Percentiles rank a stretch among this genome's conserved stretches.
phyloP scores from a whole-genome alignment of 2,888 invertebrate genomes.

The Hirtodrosophila alboralis region DNA sequence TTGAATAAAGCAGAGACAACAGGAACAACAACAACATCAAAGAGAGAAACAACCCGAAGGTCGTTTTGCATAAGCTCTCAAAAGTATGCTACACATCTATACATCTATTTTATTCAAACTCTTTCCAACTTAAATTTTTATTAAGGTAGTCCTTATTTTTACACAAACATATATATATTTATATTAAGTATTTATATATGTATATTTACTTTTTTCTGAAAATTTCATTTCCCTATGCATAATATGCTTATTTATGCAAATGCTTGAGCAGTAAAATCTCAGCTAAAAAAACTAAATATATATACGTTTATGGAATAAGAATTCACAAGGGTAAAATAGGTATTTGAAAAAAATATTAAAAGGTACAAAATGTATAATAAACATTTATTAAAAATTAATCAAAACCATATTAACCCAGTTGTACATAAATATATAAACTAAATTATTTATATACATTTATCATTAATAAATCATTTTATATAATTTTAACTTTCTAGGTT shows the following conservation, averaged over 20 bases:
- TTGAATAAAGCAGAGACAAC: slow-evolving; percentile 48
- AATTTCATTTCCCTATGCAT: no score
- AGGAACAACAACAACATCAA: slow-evolving; percentile 20
- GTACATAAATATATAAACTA: no score
- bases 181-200: no score
- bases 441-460: no score
- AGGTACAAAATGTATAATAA: no score
- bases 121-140: slow-evolving; percentile 4
- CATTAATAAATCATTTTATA: no score
- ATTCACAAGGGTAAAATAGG: background rate
- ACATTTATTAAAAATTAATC: no score
- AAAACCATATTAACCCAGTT: no score
- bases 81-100: slow-evolving; percentile 60
- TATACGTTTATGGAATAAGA: background rate
- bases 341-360: no score
- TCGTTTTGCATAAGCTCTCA: slow-evolving; percentile 58
- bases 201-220: background rate
- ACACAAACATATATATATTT: no score
- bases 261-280: slow-evolving; percentile 15
- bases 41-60: slow-evolving; percentile 54
- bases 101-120: slow-evolving; percentile 10
- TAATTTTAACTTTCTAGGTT: no score
- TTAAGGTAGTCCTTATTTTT: background rate
- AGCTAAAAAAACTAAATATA: slow-evolving; percentile 7
- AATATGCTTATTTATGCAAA: slow-evolving; percentile 27